These are phyloP conservation scores for Nyctibius bracteatus DNA, from an alignment of 2,113 vertebrate species.

Conservation along the genomic window DNA sequence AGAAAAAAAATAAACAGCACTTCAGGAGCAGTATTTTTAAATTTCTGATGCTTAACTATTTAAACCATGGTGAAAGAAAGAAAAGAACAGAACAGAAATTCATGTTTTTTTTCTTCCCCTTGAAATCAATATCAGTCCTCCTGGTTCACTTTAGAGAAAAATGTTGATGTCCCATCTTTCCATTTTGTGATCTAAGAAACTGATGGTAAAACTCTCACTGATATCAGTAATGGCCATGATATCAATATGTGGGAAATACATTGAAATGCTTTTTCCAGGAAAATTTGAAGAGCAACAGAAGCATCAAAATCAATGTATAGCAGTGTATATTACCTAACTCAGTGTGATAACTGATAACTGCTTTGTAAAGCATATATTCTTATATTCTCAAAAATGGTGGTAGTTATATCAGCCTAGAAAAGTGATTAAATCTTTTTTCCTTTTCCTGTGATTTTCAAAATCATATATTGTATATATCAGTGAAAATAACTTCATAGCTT, in stretches of 20 bases:
- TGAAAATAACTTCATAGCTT: conserved; percentile 42
- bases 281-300: not conserved
- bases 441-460: conserved; percentile 27
- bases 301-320: not conserved
- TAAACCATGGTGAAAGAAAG: not conserved
- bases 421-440: conserved; percentile 11
- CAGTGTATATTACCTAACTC: conserved; percentile 3
- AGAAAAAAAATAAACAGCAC: not conserved
- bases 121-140: not conserved
- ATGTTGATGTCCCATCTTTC: not conserved
- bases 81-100: not conserved
- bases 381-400: not conserved
- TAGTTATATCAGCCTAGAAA: not conserved
- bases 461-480: not conserved
- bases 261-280: not conserved
- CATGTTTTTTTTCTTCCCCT: not conserved
- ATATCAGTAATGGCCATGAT: not conserved
- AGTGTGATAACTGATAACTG: not conserved
- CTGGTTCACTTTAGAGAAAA: not conserved
- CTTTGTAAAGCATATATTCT: conserved; percentile 20
- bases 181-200: not conserved
- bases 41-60: not conserved
- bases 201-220: not conserved
- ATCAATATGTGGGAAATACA: not conserved
- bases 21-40: not conserved